Percentiles rank a stretch among this genome's conserved stretches.
Evolutionary conservation across 2,113 vertebrate genomes (phyloP).

Genomic region (Cacatua alba): DNA sequence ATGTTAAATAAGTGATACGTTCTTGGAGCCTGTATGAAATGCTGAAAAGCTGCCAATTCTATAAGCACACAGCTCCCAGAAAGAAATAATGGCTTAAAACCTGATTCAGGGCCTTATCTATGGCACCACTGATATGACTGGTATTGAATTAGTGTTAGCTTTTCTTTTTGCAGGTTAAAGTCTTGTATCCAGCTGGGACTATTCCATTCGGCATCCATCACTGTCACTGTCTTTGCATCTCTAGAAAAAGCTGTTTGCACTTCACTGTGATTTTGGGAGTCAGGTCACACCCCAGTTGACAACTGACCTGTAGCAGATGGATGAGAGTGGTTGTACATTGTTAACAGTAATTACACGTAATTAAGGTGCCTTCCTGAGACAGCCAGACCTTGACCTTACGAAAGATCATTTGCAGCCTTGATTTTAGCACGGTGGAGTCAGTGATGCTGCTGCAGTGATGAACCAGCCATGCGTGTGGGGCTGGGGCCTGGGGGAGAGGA

Average conservation of each 20-base stretch:
- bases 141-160: not conserved
- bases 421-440: not conserved
- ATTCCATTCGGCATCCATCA: not conserved
- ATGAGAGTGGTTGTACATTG: not conserved
- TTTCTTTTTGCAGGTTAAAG: not conserved
- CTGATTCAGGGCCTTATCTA: not conserved
- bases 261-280: not conserved
- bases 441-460: not conserved
- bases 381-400: not conserved
- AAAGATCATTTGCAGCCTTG: not conserved
- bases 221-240: not conserved
- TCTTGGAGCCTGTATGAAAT: not conserved
- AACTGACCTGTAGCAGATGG: not conserved
- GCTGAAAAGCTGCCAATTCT: not conserved
- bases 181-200: not conserved
- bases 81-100: not conserved
- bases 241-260: not conserved
- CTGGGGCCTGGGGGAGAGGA: not conserved
- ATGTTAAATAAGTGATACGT: not conserved
- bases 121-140: not conserved
- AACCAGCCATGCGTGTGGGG: rapidly evolving
- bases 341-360: not conserved
- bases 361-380: not conserved
- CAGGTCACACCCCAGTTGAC: not conserved
- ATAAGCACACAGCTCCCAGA: not conserved